Percentiles rank a stretch among this genome's conserved stretches.
These are phyloP conservation scores for Pseudochromis fuscus DNA, from an alignment of 2,797 vertebrate species.

Conservation along the genomic window DNA sequence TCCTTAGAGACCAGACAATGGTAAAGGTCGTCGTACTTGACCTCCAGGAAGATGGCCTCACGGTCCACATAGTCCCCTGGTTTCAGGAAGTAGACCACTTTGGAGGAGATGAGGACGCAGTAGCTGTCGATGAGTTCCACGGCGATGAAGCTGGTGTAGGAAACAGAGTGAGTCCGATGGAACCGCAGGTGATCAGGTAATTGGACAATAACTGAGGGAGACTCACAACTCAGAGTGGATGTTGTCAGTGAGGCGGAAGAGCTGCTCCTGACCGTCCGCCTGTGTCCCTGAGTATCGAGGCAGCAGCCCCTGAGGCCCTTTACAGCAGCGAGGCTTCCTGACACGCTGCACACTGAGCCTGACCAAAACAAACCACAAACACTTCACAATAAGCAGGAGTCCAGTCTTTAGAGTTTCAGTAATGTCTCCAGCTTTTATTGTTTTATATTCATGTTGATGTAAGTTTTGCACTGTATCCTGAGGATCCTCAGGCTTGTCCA, in stretches of 20 bases:
- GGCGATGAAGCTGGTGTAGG: conserved; percentile 90
- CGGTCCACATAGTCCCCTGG: conserved; percentile 90
- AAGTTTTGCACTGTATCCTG: too few relatives aligned
- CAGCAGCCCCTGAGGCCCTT: conserved; percentile 93
- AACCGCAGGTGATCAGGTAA: background rate
- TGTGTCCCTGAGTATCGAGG: conserved; percentile 90
- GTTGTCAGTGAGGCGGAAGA: conserved; percentile 95
- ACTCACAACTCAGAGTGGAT: conserved; percentile 97
- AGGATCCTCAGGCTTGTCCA: too few relatives aligned
- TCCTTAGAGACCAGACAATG: conserved; percentile 98
- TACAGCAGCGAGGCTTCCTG: conserved; percentile 94
- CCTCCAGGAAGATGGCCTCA: conserved; percentile 95
- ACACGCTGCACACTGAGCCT: conserved; percentile 90
- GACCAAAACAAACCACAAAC: conserved; percentile 1
- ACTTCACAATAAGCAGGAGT: too few relatives aligned
- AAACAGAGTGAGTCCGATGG: background rate
- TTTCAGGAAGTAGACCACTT: conserved; percentile 95
- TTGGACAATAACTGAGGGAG: background rate
- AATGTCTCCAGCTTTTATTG: too few relatives aligned
- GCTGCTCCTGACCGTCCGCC: conserved; percentile 95
- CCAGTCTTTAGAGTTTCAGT: too few relatives aligned
- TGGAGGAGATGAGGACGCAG: conserved; percentile 97
- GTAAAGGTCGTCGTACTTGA: conserved; percentile 97
- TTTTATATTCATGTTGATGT: too few relatives aligned
- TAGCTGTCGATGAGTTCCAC: conserved; percentile 94